Base-by-base conservation (phyloP, 2,113 vertebrate genomes). In the Phoxinus phoxinus region DNA sequence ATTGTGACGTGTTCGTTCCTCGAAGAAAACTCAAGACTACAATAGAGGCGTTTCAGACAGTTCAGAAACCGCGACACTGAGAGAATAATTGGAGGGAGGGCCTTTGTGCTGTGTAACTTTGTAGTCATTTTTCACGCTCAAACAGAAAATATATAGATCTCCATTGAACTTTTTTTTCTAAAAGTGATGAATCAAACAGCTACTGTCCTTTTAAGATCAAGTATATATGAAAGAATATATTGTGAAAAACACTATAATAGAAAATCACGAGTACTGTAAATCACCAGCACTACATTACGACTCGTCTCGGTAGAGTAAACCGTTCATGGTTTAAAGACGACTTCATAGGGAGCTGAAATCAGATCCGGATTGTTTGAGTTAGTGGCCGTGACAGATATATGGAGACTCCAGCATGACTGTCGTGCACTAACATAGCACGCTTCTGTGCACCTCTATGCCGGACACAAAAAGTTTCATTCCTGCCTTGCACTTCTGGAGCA, bases 371-470 rank as follows among this genome's bases (percentile, higher is more conserved):
- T 51, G 44, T 51, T 75, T 51, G 73, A 75, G 73, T 3, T 53
- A 48, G 7, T 46, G 48, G 8, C 73, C 15, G 25, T 51, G 73
- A 75, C 25, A 51, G 53, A 56, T 25, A 48, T 27, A 75, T 30
- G 15, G 2, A 75, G 46, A 75, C 30, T 69, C 65, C 30, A 67
- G 27, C 63, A 32, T 35, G 65, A 69, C 17, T 69, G 30, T 35
- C 3, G 1, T 35, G 65, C 30, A 17, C 27, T 53, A 53, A 76
- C 48, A 76, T 32, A 77, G 2, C 25, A 53, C 23, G 10, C 75
- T 37, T 79, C 32, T 79, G 23, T 79, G 32, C 76, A 61, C 19
- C 21, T 79, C 32, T n/a, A 41, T 61, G 56, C 15, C 59, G 35
- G 35, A 61, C 1, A 21, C 30, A 37, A n/a, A 23, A 58, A 21